phyloP scores from a whole-genome alignment of 2,888 invertebrate genomes.

The Operophtera brumata region DNA sequence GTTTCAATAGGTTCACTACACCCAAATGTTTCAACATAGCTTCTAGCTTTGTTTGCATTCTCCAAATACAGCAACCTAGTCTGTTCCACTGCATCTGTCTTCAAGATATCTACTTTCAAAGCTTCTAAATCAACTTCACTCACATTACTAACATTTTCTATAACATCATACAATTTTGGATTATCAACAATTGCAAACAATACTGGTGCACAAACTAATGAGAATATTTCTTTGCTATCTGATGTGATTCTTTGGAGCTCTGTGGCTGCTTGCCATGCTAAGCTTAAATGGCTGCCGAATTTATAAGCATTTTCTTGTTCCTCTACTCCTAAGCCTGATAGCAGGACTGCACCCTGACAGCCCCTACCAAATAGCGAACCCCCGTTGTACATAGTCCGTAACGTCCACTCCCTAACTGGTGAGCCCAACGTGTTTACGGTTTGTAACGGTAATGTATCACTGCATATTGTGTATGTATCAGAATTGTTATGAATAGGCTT shows the following conservation, averaged over 20 bases:
- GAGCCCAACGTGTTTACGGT: conserved; percentile 71
- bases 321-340: conserved; percentile 84
- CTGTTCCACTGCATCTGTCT: conserved; percentile 62
- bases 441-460: conserved; percentile 65
- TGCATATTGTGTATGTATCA: conserved; percentile 55
- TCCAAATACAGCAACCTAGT: conserved; percentile 57
- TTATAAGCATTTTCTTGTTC: conserved; percentile 87
- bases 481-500: conserved; percentile 62
- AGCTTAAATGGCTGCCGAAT: conserved; percentile 89
- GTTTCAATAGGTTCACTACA: conserved; percentile 61
- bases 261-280: conserved; percentile 87
- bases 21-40: conserved; percentile 59
- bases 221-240: conserved; percentile 81
- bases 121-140: conserved; percentile 82
- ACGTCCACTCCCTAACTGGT: conserved; percentile 85
- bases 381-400: conserved; percentile 85
- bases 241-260: conserved; percentile 70
- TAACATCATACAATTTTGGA: conserved; percentile 80
- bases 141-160: conserved; percentile 80
- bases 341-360: conserved; percentile 88
- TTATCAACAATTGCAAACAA: conserved; percentile 89
- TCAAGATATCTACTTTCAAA: conserved; percentile 60
- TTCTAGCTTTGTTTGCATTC: conserved; percentile 59
- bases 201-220: conserved; percentile 90
- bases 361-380: conserved; percentile 85